Base-by-base conservation (phyloP, 1,140 invertebrate species). In the Cotesia glomerata region DNA sequence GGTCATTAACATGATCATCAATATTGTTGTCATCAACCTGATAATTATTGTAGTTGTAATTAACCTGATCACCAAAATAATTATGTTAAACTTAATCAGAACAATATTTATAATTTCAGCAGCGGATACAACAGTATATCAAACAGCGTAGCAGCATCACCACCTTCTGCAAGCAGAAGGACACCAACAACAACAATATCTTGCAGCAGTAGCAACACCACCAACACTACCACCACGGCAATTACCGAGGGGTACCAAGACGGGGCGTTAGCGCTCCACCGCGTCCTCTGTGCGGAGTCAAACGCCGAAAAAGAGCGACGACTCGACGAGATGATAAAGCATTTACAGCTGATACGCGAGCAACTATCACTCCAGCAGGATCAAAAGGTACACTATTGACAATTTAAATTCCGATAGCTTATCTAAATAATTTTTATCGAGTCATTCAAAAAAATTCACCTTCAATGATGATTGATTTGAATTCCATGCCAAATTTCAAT, bases 321-420 rank as follows among this genome's bases (percentile, higher is more conserved):
- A 77, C 88, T 96, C 1, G 93, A 93, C 2, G 94, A 95, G 81
- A 93, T 95, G 91, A 96, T 95, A 63, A 84, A 92, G 5, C 93
- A 95, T 76, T 88, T 96, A 64, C 94, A 95, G 84, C 90, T 93
- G 87, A 89, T 95, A 11, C 88, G 93, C 74, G 94, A 95, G 77
- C 93, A 94, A 81, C 86, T 95, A 59, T 78, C 93, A 35, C 89
- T 90, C 14, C 92, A 95, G 79, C 89, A 89, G 75, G 88, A 89
- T 65, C 86, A 86, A 34, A 78, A 76, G 32, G 88, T 88, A 86
- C 26, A 3, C 26, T 26, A 26, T 26, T 26, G 26, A 26, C 3
- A 3, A 26, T 26, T 26, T 26, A 2, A 26, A 26, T 26, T 26
- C 26, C 26, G 26, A 88, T 89, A 78, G 76, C 80, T 66, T 49